Evolutionary conservation across 2,113 vertebrate genomes (phyloP).

Genomic region (Garra rufa): DNA sequence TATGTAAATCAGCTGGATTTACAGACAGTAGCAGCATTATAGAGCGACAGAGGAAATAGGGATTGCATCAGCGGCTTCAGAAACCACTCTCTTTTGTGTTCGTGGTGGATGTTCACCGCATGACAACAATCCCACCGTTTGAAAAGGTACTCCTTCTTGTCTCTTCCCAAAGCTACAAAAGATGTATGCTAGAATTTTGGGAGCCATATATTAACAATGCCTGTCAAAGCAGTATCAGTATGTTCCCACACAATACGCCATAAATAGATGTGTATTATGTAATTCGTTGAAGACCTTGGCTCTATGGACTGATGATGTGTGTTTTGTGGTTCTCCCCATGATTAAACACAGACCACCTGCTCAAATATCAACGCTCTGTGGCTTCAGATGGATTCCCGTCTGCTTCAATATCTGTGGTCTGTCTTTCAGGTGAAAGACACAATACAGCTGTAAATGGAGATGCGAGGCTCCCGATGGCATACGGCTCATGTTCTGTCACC

Average conservation of each 20-base stretch:
- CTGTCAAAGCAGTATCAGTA: slow-evolving; percentile 27
- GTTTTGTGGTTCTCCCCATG: neutral
- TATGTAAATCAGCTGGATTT: neutral
- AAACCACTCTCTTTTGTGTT: slow-evolving; percentile 19
- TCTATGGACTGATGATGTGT: slow-evolving; percentile 12
- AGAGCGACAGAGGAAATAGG: neutral
- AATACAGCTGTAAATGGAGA: slow-evolving; percentile 46
- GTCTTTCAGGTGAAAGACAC: neutral
- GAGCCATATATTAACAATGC: neutral
- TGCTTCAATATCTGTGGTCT: slow-evolving; percentile 16
- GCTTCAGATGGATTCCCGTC: slow-evolving; percentile 8
- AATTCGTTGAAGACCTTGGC: slow-evolving; percentile 17
- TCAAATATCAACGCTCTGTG: neutral
- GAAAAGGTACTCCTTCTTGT: neutral
- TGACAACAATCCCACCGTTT: neutral
- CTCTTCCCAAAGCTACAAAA: neutral
- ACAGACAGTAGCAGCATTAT: neutral
- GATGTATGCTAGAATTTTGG: neutral
- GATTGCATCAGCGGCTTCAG: neutral
- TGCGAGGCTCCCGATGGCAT: neutral
- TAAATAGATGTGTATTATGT: slow-evolving; percentile 4
- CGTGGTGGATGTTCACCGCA: neutral
- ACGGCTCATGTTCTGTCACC: slow-evolving; percentile 26
- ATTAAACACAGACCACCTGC: slow-evolving; percentile 25
- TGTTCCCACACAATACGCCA: slow-evolving; percentile 8